Base-by-base conservation (phyloP, 37 sponge, comb jelly and placozoan genomes). In the Dysidea cf. avara region DNA sequence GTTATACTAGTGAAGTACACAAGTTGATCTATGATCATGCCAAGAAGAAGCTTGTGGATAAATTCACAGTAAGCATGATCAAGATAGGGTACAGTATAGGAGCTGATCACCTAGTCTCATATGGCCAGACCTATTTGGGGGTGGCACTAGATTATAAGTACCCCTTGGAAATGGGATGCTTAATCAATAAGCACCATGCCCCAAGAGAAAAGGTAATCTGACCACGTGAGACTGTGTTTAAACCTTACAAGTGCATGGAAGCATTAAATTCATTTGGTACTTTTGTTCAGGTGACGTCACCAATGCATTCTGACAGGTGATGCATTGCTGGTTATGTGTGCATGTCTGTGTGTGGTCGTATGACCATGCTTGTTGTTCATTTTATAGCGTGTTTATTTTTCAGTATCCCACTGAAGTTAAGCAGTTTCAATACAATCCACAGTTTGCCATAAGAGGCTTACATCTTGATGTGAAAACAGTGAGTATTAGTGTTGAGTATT, bases 401-500 rank as follows among this genome's bases (percentile, higher is more conserved):
- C 38, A 90, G 90, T 96, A 90, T 67, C 96, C 96, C 26, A 0
- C 54, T 30, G 73, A 39, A 0, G 60, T 98, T 28, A 39, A 64
- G 24, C 54, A 72, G 24, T 49, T 98, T n/a, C 24, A 66, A 9
- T 95, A 83, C 67, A 79, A 98, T 61, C 90, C 90, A 26, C 50
- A 74, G 53, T 92, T 95, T 92, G 83, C 84, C 24, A 87, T 92
- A 36, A 69, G 99, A 56, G 99, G 99, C 4, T 70, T 95, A 11
- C 99, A 98, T 59, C 90, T 83, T 76, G 96, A 98, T 68, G n/a
- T n/a, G n/a, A n/a, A n/a, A n/a, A n/a, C n/a, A 34, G 33, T 33
- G 20, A 34, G 34, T 7, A 2, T 61, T 30, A n/a, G 34, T 34
- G 5, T 5, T 18, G n/a, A n/a, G n/a, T n/a, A n/a, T n/a, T n/a